Conservation (phyloP, 2,113 vertebrate species). For the Donacobius atricapilla region DNA sequence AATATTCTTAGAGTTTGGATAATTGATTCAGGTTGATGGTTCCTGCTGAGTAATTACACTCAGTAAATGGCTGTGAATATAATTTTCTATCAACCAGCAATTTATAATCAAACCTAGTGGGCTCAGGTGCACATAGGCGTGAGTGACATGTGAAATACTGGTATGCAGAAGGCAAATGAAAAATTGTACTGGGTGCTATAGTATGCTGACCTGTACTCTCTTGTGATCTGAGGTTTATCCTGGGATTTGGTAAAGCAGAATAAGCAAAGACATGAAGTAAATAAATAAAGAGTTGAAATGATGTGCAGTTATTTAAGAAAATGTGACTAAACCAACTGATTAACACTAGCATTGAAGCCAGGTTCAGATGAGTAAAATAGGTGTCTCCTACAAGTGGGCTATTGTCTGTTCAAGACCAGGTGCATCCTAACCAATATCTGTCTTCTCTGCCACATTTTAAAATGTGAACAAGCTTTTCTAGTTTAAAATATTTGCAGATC, state of each 20-base stretch:
- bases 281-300: neutral
- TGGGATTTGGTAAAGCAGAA: neutral
- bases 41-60: constrained; percentile 18
- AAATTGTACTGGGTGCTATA: neutral
- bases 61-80: constrained; percentile 24
- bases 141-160: constrained; percentile 6
- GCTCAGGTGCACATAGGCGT: neutral
- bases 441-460: neutral
- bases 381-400: neutral
- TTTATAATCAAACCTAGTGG: constrained; percentile 40
- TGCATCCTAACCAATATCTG: neutral
- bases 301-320: neutral
- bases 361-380: neutral
- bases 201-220: neutral
- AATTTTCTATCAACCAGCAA: constrained; percentile 34
- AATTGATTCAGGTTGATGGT: constrained; percentile 36
- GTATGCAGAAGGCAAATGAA: neutral
- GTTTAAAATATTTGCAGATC: neutral
- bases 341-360: neutral
- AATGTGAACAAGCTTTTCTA: neutral
- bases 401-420: neutral
- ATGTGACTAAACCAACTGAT: fast-evolving
- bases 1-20: neutral
- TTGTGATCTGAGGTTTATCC: neutral
- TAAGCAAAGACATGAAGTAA: neutral